phyloP scores from a whole-genome alignment of 2,797 vertebrate genomes.

The Sebastes diaconus region DNA sequence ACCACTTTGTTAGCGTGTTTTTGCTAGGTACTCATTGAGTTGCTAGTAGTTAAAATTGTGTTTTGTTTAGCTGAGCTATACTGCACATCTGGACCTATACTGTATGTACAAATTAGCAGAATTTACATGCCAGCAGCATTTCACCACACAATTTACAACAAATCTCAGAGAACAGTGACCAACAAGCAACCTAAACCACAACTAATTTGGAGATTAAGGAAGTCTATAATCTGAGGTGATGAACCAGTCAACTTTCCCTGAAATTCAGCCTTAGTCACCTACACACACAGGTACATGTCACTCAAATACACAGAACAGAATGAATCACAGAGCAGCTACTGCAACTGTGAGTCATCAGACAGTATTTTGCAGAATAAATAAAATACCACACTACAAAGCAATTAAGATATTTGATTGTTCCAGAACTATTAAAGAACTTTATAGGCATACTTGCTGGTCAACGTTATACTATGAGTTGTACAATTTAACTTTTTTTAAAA shows the following conservation, averaged over 20 bases:
- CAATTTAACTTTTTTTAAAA: not conserved
- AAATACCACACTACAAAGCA: not conserved
- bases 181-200: not conserved
- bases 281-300: not conserved
- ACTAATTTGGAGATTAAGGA: not conserved
- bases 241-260: not conserved
- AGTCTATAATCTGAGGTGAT: not conserved
- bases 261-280: not conserved
- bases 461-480: not conserved
- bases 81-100: no score
- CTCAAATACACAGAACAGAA: not conserved
- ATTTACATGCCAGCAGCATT: no score
- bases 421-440: not conserved
- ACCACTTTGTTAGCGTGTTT: not conserved
- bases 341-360: not conserved
- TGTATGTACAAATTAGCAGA: no score
- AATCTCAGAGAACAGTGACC: not conserved
- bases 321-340: not conserved
- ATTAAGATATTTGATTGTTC: not conserved
- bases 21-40: not conserved
- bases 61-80: not conserved
- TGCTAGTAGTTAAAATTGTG: not conserved
- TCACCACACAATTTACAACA: no score
- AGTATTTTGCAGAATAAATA: not conserved
- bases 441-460: not conserved